Evolutionary conservation across 1,140 invertebrate genomes (phyloP).

Genomic region (Drosophila navojoa): DNA sequence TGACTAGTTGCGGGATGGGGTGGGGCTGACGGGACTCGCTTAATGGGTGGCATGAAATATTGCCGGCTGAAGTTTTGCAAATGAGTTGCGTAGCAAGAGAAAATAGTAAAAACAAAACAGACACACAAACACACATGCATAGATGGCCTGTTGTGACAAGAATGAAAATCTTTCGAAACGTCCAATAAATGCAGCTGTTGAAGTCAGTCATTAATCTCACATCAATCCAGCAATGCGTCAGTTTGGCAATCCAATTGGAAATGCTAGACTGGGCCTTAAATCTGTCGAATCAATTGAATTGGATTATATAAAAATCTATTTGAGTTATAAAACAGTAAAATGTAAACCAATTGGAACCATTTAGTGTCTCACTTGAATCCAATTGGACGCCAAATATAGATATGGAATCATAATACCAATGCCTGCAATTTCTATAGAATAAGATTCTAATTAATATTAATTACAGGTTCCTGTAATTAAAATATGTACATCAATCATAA

Average conservation of each 20-base stretch:
- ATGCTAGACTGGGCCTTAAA: conserved; percentile 3
- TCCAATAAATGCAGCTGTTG: conserved; percentile 33
- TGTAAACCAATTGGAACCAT: conserved; percentile 15
- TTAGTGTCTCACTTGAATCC: neutral
- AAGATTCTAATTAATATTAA: too few relatives aligned
- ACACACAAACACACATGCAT: conserved; percentile 22
- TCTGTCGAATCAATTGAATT: conserved; percentile 34
- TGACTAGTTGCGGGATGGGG: conserved; percentile 1
- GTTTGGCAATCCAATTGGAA: conserved; percentile 22
- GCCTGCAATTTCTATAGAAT: too few relatives aligned
- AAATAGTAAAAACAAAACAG: conserved; percentile 64
- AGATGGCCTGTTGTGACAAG: neutral
- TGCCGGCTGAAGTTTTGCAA: conserved; percentile 76
- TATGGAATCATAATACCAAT: too few relatives aligned
- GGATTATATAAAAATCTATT: conserved; percentile 43
- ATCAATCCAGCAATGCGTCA: conserved; percentile 37
- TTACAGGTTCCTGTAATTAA: too few relatives aligned
- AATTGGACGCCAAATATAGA: neutral
- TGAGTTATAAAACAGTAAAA: conserved; percentile 22
- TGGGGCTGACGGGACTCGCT: conserved; percentile 33
- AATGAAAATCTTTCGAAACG: conserved; percentile 18
- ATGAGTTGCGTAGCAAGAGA: conserved; percentile 75
- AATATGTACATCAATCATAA: too few relatives aligned
- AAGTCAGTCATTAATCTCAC: conserved; percentile 44
- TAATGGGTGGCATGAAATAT: conserved; percentile 81